phyloP scores from a whole-genome alignment of 35 echinoderm and acorn worm genomes.

The Nesometra sesokonis region DNA sequence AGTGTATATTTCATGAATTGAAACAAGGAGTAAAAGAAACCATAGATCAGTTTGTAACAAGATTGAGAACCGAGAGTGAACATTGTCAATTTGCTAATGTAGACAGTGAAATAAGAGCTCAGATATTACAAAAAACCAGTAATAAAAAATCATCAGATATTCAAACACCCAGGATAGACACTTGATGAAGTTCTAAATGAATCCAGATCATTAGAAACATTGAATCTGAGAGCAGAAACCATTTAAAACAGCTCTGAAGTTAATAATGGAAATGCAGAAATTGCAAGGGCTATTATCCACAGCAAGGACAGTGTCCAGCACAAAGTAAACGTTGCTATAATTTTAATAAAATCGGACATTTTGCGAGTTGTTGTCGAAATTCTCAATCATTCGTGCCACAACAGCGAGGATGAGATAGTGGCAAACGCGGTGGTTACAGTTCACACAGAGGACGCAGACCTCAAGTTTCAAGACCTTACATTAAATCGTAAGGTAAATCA shows the following conservation, averaged over 20 bases:
- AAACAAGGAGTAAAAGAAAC: neutral
- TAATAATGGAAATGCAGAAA: neutral
- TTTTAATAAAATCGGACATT: neutral
- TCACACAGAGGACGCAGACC: too few species aligned
- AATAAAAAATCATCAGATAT: neutral
- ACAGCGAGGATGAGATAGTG: neutral
- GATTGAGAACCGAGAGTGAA: neutral
- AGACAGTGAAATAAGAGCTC: neutral
- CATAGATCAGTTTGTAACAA: neutral
- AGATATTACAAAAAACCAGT: neutral
- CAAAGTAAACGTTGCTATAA: neutral
- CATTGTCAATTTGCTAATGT: neutral
- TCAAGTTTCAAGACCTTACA: too few species aligned
- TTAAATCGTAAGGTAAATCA: too few species aligned
- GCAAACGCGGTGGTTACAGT: neutral
- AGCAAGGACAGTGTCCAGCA: neutral
- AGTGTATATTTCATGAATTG: too few species aligned
- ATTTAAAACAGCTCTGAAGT: neutral
- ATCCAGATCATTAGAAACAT: neutral
- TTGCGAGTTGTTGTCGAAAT: neutral
- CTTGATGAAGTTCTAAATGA: neutral
- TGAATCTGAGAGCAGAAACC: neutral
- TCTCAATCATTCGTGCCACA: neutral
- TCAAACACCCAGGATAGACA: neutral
- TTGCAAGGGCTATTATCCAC: neutral